These are phyloP conservation scores for Eupithecia subfuscata DNA, from an alignment of 2,888 invertebrate genomes.

Conservation along the genomic window DNA sequence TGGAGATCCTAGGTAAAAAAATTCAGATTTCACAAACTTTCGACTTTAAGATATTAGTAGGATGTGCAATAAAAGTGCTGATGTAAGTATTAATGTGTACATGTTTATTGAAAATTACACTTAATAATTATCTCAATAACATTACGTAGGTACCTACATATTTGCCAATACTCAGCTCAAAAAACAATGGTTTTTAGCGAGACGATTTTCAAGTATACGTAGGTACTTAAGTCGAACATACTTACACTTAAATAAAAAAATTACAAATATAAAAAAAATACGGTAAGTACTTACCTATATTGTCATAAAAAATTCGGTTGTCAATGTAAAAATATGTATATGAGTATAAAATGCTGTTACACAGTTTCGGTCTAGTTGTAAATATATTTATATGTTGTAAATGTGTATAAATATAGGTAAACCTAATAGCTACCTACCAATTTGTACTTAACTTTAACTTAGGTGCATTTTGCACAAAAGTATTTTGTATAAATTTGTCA, in stretches of 20 bases:
- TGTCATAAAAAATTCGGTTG: neutral
- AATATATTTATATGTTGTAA: no score
- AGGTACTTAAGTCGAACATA: no score
- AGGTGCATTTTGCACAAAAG: neutral
- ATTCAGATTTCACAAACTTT: no score
- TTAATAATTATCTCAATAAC: neutral
- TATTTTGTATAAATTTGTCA: neutral
- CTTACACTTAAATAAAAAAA: no score
- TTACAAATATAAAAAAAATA: no score
- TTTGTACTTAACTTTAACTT: neutral
- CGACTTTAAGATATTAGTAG: neutral
- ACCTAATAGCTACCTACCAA: neutral
- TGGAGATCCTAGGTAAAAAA: no score
- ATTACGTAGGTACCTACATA: no score
- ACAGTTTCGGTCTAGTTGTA: slow-evolving; percentile 11
- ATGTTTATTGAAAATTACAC: slow-evolving; percentile 8
- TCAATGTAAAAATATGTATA: neutral
- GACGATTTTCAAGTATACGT: no score
- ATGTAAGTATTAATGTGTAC: neutral
- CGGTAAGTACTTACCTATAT: no score
- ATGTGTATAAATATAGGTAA: neutral
- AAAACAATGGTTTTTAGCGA: no score
- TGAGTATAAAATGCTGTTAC: neutral
- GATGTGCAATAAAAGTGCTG: neutral
- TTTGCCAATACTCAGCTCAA: no score